Evolutionary conservation across 1,140 invertebrate genomes (phyloP), one percentile per base, ranked within the genome.

Genomic region (Leptestheria dahalacensis): DNA sequence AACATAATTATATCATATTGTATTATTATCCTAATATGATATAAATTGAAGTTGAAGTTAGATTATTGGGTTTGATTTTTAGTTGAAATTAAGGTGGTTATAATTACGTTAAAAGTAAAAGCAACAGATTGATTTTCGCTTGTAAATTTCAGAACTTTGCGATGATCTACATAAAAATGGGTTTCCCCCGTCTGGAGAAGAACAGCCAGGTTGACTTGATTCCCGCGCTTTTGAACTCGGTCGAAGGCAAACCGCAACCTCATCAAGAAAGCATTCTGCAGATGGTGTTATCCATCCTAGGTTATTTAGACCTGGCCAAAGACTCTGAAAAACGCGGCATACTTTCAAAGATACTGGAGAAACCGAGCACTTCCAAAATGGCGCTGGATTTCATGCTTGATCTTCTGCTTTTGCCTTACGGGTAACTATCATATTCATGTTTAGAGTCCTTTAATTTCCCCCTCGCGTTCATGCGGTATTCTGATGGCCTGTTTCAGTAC

Each of bases 101-200:
- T n/a, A n/a, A n/a, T n/a, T n/a, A n/a, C n/a, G n/a, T n/a, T n/a
- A n/a, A n/a, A n/a, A n/a, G n/a, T n/a, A n/a, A n/a, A n/a, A n/a
- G n/a, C n/a, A n/a, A n/a, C n/a, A n/a, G n/a, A n/a, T n/a, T n/a
- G n/a, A n/a, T n/a, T n/a, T n/a, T n/a, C n/a, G 68, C 64, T 70
- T 63, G 66, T 62, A 79, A 82, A 24, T n/a, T n/a, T n/a, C 74
- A 92, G 83, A 96, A 96, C 73, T 94, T 96, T 69, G 85, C 88
- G 48, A 88, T 94, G 57, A 90, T 95, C 67, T 96, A 94, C 68
- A 86, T 95, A 48, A 91, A 89, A 71, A 81, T 93, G 79, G 90
- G 91, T 18, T 95, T 82, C 75, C 88, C 89, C 1, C 73, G 91
- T 62, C 73, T 93, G 62, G 77, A 83, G 29, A 72, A 80, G 41